These are phyloP conservation scores for Triplophysa bombifrons DNA, from an alignment of 2,797 vertebrate species.

Conservation along the genomic window DNA sequence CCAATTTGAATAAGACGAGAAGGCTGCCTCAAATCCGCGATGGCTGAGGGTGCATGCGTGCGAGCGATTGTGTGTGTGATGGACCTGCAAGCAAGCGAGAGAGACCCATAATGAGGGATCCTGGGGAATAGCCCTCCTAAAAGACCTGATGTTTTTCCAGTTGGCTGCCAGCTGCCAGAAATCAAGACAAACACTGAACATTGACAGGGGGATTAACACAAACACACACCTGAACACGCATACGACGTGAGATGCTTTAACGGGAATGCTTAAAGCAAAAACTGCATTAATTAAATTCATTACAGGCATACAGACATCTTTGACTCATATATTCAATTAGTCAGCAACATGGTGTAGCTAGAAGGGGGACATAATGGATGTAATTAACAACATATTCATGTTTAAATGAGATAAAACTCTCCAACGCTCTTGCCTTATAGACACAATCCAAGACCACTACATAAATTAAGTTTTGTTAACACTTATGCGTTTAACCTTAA, in stretches of 20 bases:
- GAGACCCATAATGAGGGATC: conserved; percentile 94
- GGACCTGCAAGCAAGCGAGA: conserved; percentile 80
- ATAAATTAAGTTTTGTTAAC: background rate
- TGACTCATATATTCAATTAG: conserved; percentile 90
- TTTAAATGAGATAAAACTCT: conserved; percentile 62
- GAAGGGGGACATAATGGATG: conserved; percentile 88
- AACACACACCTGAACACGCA: conserved; percentile 69
- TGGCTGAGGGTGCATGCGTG: conserved; percentile 74
- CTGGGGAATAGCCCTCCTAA: conserved; percentile 94
- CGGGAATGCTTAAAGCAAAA: conserved; percentile 79
- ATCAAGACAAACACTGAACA: conserved; percentile 95
- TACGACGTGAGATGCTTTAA: conserved; percentile 19
- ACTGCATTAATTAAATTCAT: conserved; percentile 95
- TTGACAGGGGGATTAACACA: conserved; percentile 87
- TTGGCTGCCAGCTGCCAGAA: conserved; percentile 97
- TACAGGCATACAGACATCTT: conserved; percentile 90
- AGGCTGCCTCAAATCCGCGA: conserved; percentile 91
- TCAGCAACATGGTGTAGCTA: conserved; percentile 87
- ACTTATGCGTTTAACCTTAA: background rate
- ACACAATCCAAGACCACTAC: background rate
- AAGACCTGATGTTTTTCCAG: conserved; percentile 96
- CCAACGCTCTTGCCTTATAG: background rate
- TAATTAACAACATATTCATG: conserved; percentile 93
- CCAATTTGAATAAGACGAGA: conserved; percentile 95
- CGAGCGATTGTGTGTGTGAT: conserved; percentile 65